phyloP scores from a whole-genome alignment of 2,888 invertebrate genomes.

The Nomada ferruginata region DNA sequence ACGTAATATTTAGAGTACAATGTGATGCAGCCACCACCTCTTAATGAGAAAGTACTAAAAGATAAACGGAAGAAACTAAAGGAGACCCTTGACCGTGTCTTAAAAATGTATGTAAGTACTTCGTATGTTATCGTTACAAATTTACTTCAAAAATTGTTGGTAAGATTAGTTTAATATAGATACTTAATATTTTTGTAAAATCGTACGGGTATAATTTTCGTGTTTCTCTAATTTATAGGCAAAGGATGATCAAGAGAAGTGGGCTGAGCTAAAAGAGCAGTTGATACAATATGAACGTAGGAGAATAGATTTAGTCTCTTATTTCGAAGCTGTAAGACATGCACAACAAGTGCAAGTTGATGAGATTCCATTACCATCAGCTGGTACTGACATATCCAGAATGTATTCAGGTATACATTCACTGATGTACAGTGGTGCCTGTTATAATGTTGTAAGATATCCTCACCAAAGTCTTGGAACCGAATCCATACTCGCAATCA shows the following conservation, averaged over 20 bases:
- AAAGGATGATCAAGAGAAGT: slow-evolving; percentile 98
- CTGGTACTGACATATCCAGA: slow-evolving; percentile 78
- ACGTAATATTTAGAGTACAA: slow-evolving; percentile 89
- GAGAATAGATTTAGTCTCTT: slow-evolving; percentile 93
- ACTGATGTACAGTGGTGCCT: no score
- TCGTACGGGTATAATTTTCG: slow-evolving; percentile 30
- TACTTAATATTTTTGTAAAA: background rate
- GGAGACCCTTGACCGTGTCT: slow-evolving; percentile 97
- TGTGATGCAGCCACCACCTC: slow-evolving; percentile 95
- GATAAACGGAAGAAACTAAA: slow-evolving; percentile 98
- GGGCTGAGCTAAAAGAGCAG: slow-evolving; percentile 94
- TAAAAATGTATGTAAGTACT: slow-evolving; percentile 96
- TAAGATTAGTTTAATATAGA: slow-evolving; percentile 43
- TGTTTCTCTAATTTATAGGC: slow-evolving; percentile 86
- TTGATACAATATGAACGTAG: slow-evolving; percentile 97
- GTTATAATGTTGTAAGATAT: no score
- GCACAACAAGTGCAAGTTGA: slow-evolving; percentile 98
- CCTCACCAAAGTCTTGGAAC: no score
- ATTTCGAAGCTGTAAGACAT: slow-evolving; percentile 97
- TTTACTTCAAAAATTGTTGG: slow-evolving; percentile 56
- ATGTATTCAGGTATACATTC: slow-evolving; percentile 75
- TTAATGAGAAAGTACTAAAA: slow-evolving; percentile 98
- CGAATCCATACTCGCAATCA: no score
- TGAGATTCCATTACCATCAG: slow-evolving; percentile 96
- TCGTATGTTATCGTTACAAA: slow-evolving; percentile 33